Conservation (phyloP, 2,888 invertebrate species). For the Laothoe populi region DNA sequence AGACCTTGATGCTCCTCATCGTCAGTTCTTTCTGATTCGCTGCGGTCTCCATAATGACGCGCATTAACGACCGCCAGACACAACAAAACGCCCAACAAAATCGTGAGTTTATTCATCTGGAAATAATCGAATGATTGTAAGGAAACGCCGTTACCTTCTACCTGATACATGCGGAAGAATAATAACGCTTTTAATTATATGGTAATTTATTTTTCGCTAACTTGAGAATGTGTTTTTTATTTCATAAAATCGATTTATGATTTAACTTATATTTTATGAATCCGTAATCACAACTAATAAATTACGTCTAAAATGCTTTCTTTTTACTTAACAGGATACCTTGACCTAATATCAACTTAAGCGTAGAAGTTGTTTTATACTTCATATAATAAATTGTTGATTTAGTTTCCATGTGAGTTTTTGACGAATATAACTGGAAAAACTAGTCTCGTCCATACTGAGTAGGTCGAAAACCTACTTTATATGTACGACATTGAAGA, state of each 20-base stretch:
- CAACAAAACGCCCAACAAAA: slow-evolving; percentile 52
- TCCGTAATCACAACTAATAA: too few species aligned
- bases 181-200: not conserved
- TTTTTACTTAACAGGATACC: too few species aligned
- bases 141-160: slow-evolving; percentile 37
- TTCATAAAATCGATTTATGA: too few species aligned
- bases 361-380: too few species aligned
- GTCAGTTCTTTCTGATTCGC: slow-evolving; percentile 46
- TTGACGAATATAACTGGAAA: too few species aligned
- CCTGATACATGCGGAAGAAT: slow-evolving; percentile 31
- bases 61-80: slow-evolving; percentile 53
- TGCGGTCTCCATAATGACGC: slow-evolving; percentile 51
- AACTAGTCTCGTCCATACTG: not conserved
- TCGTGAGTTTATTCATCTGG: slow-evolving; percentile 63
- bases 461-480: not conserved
- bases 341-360: too few species aligned
- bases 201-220: not conserved
- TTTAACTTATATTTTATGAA: too few species aligned
- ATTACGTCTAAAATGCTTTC: too few species aligned
- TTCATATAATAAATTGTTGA: too few species aligned
- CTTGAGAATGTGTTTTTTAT: not conserved
- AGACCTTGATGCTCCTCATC: slow-evolving; percentile 39
- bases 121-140: slow-evolving; percentile 45
- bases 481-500: slow-evolving; percentile 34
- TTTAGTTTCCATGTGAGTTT: too few species aligned